phyloP scores from a whole-genome alignment of 2,797 vertebrate species.

The Psittacula echo region DNA sequence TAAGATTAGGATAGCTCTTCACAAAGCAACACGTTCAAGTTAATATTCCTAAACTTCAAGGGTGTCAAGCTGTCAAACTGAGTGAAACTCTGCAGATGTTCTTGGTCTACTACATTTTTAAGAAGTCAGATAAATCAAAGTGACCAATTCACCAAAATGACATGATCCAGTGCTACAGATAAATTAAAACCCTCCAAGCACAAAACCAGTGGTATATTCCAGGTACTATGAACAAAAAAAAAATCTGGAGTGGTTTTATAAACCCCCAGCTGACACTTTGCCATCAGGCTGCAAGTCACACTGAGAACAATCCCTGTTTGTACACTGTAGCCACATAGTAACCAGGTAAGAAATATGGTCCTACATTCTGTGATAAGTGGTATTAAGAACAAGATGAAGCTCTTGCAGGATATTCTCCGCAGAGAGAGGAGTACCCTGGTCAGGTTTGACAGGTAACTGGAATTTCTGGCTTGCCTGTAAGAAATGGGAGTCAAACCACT shows the following conservation, averaged over 20 bases:
- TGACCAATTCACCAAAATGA: neutral
- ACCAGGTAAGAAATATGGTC: neutral
- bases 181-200: neutral
- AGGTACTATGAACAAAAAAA: neutral
- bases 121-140: neutral
- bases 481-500: neutral
- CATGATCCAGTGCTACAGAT: neutral
- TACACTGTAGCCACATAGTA: neutral
- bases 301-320: neutral
- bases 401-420: neutral
- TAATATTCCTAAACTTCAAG: neutral
- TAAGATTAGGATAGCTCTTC: neutral
- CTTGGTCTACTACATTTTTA: neutral
- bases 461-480: slow-evolving; percentile 15
- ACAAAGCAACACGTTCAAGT: neutral
- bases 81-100: neutral
- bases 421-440: neutral
- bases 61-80: neutral
- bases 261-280: neutral
- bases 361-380: neutral
- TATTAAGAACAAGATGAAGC: neutral
- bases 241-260: neutral
- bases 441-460: neutral
- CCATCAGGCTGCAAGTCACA: neutral
- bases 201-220: neutral